Evolutionary conservation across 2,888 invertebrate genomes (phyloP).

Genomic region (Andrena hattorfiana): DNA sequence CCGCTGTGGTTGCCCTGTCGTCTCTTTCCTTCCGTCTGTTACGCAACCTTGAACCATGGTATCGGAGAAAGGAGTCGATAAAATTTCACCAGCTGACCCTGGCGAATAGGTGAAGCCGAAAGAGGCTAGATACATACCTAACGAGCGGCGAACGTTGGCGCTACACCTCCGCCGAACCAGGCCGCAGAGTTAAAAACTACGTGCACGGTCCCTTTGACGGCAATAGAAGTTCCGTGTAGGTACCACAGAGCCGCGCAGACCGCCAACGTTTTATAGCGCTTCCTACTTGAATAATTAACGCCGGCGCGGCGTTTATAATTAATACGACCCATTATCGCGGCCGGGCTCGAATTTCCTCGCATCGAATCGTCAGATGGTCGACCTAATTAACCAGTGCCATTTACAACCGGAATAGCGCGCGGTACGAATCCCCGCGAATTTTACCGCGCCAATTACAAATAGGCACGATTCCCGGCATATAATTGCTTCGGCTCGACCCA

Average conservation of each 20-base stretch:
- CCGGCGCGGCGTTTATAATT: conserved; percentile 66
- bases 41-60: background rate
- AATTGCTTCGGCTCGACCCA: background rate
- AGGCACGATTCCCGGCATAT: conserved; percentile 16
- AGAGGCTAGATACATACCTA: background rate
- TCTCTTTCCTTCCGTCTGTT: background rate
- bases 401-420: conserved; percentile 61
- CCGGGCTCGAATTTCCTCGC: conserved; percentile 59
- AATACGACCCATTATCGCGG: conserved; percentile 69
- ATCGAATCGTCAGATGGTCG: conserved; percentile 70
- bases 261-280: conserved; percentile 23
- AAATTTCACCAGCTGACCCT: conserved; percentile 34
- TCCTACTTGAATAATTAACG: conserved; percentile 68
- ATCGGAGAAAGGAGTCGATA: conserved; percentile 19
- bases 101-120: conserved; percentile 20
- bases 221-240: conserved; percentile 13
- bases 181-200: conserved; percentile 30
- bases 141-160: conserved; percentile 5
- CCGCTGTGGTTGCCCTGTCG: background rate
- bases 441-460: conserved; percentile 57
- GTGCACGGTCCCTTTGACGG: conserved; percentile 8
- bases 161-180: background rate
- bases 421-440: conserved; percentile 56
- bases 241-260: background rate
- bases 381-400: conserved; percentile 71